These are phyloP conservation scores for Hafferia zeledoni DNA, from an alignment of 2,797 vertebrate genomes.

Conservation along the genomic window DNA sequence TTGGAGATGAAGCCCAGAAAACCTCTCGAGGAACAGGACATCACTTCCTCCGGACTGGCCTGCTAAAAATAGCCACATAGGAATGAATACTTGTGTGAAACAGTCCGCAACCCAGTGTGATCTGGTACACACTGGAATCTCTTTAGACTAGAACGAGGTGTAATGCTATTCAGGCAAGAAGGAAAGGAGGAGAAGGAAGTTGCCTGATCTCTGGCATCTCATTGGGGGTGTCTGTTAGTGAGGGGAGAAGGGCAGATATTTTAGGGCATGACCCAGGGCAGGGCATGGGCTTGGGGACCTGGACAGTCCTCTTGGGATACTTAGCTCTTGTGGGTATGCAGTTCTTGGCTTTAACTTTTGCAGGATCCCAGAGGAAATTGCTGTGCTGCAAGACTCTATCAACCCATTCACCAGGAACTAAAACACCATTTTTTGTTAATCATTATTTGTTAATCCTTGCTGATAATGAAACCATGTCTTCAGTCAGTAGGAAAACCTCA, in stretches of 20 bases:
- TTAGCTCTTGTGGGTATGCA: neutral
- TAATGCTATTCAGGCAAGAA: neutral
- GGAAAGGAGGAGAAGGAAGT: neutral
- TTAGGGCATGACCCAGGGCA: neutral
- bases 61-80: neutral
- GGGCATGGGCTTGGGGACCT: neutral
- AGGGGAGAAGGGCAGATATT: neutral
- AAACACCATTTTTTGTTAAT: neutral
- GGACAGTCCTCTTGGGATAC: neutral
- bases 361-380: neutral
- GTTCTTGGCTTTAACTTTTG: neutral
- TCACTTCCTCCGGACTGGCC: neutral
- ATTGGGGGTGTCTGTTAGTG: neutral
- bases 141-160: neutral
- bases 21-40: neutral
- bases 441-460: neutral
- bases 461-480: neutral
- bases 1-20: neutral
- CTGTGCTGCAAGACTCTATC: neutral
- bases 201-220: neutral
- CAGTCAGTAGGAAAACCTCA: conserved; percentile 13
- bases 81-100: conserved; percentile 32
- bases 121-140: neutral
- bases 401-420: neutral
- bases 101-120: neutral